These are phyloP conservation scores for Sprattus sprattus DNA, from an alignment of 2,113 vertebrate species.

Conservation along the genomic window DNA sequence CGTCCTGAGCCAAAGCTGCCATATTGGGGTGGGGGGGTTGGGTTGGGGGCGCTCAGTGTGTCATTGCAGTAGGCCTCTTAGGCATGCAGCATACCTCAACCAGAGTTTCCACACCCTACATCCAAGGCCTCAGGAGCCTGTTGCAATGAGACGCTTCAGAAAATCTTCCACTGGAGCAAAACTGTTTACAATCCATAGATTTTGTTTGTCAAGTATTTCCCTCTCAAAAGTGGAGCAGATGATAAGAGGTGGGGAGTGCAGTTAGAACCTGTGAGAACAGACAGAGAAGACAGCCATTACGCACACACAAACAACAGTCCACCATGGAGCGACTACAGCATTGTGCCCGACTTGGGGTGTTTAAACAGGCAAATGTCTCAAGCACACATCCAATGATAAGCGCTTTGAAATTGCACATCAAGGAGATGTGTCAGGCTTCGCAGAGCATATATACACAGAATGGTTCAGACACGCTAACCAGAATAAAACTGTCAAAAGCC, in stretches of 20 bases:
- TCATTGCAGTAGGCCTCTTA: constrained; percentile 62
- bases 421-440: background rate
- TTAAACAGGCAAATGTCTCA: constrained; percentile 20
- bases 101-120: background rate
- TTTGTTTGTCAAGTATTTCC: constrained; percentile 23
- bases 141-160: background rate
- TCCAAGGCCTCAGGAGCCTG: background rate
- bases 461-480: background rate
- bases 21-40: constrained; percentile 78
- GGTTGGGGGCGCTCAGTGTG: constrained; percentile 69
- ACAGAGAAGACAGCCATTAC: constrained; percentile 7
- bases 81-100: constrained; percentile 55
- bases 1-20: constrained; percentile 85
- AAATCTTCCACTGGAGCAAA: background rate
- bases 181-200: constrained; percentile 19
- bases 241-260: background rate
- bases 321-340: background rate
- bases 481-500: constrained; percentile 3
- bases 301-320: background rate
- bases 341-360: constrained; percentile 11
- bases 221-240: background rate
- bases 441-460: background rate
- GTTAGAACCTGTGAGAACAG: background rate
- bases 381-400: constrained; percentile 35
- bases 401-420: background rate